phyloP scores from a whole-genome alignment of 2,113 vertebrate species.

The Daboia siamensis region DNA sequence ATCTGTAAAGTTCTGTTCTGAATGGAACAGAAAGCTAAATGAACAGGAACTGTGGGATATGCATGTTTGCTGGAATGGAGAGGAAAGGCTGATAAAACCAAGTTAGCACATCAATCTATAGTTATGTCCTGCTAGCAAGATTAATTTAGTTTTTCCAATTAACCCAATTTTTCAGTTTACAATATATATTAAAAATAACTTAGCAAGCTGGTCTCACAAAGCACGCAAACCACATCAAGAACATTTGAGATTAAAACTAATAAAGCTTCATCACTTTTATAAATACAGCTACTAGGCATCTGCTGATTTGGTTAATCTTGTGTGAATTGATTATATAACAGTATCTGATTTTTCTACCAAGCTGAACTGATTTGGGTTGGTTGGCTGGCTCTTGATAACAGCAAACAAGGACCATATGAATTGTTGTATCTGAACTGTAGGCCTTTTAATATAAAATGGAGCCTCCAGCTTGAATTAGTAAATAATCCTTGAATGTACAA shows the following conservation, averaged over 20 bases:
- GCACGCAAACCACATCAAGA: background rate
- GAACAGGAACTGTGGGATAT: background rate
- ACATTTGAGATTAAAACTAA: background rate
- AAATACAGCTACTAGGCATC: background rate
- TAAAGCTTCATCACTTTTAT: background rate
- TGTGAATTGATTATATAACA: background rate
- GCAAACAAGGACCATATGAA: background rate
- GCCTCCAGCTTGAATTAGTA: background rate
- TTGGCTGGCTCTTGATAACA: background rate
- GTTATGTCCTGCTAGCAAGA: background rate
- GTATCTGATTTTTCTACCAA: background rate
- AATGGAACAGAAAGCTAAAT: background rate
- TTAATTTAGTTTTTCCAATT: background rate
- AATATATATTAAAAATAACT: background rate
- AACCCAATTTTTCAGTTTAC: background rate
- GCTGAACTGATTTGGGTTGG: background rate
- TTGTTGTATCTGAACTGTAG: background rate
- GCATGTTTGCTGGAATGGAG: background rate
- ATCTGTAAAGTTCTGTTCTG: background rate
- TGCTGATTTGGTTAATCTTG: background rate
- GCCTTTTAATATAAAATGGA: background rate
- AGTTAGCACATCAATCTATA: background rate
- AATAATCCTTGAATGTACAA: background rate
- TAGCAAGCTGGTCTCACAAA: background rate
- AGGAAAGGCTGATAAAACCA: background rate